Evolutionary conservation across 2,113 vertebrate genomes (phyloP).

Genomic region (Helogale parvula): DNA sequence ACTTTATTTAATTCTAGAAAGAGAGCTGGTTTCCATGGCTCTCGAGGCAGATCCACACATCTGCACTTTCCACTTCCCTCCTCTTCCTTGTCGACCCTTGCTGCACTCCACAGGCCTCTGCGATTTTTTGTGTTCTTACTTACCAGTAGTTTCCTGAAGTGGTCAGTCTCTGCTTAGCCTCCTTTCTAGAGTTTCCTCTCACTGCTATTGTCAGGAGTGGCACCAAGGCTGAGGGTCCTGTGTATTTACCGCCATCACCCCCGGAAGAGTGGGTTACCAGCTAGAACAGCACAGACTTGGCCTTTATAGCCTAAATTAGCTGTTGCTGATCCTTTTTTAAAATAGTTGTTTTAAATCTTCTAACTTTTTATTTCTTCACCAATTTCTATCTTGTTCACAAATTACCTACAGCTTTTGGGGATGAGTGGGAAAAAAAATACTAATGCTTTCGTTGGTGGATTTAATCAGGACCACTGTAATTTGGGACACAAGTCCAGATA

Average conservation of each 20-base stretch:
- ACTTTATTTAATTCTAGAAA: neutral
- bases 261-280: neutral
- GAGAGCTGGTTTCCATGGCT: neutral
- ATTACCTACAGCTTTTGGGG: neutral
- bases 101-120: neutral
- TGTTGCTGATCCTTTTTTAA: neutral
- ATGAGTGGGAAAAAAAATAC: neutral
- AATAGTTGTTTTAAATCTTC: neutral
- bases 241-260: too few relatives aligned
- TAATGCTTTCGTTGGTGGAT: neutral
- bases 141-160: neutral
- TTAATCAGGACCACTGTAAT: neutral
- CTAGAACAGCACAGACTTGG: neutral
- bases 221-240: neutral
- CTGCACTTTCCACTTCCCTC: neutral
- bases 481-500: neutral
- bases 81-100: neutral
- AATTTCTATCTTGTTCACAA: neutral
- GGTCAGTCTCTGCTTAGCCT: neutral
- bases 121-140: neutral
- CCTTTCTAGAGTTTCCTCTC: neutral
- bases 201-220: neutral
- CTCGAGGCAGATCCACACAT: neutral
- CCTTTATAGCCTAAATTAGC: neutral
- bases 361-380: neutral